Base-by-base conservation (phyloP, 2,113 vertebrate species). In the Leptosomus discolor region DNA sequence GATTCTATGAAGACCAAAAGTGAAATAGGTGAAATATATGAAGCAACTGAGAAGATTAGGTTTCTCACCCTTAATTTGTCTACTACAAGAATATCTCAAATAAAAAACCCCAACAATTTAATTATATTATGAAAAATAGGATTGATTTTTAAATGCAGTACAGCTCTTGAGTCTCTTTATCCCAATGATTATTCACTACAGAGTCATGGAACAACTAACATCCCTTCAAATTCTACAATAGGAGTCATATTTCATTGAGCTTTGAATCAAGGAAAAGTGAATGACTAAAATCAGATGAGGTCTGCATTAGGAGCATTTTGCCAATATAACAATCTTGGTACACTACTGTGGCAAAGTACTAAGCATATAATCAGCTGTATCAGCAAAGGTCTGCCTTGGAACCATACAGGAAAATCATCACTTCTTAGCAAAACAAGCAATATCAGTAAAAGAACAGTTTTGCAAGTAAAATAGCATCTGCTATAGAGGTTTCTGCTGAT, bases 91-190 rank as follows among this genome's bases (percentile, higher is more conserved):
- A 34, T 26, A 80, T 46, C 76, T 96, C 56, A 88, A 93, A 96
- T 18, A 11, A 90, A 73, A 68, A 86, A 85, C 64, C 7, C 22
- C 58, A 18, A 73, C 29, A n/a, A n/a, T n/a, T n/a, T 95, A 94
- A 94, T 90, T 73, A 85, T 73, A 87, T 93, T 96, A 90, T 46
- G 76, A 96, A 90, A 97, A 96, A 76, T 6, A 85, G 15, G 18
- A 90, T 88, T 92, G 77, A 92, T 91, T 97, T 96, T 96, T 96
- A 96, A 96, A 93, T 74, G 91, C 67, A 57, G 29, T 85, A 77
- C 76, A 94, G 88, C 56, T 91, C 64, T 77, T 78, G 57, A 56
- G 54, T 82, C 85, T 95, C 54, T 90, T 91, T 77, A 90, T 88
- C 46, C 63, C 63, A 82, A 69, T 80, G 77, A 96, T 92, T 85